A percentile compares a stretch with the other conserved stretches of the same genome.
phyloP scores from a whole-genome alignment of 2,888 invertebrate species.

The Melinaea menophilus region DNA sequence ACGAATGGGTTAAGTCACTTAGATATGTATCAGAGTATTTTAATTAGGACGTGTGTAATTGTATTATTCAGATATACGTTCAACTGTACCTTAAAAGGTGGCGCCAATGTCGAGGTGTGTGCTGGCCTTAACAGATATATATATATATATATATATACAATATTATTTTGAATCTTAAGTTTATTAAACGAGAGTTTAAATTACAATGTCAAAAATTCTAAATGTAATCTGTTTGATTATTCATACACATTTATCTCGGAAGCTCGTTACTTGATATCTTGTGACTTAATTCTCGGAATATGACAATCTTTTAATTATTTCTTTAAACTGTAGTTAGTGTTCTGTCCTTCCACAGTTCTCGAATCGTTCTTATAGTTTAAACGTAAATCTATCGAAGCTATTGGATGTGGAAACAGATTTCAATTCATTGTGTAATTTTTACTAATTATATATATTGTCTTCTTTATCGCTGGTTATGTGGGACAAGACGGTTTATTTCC shows the following conservation, averaged over 20 bases:
- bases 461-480: constrained; percentile 57
- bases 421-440: no score
- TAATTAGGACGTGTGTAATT: constrained; percentile 51
- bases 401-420: no score
- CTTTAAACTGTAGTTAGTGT: no score
- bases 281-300: constrained; percentile 19
- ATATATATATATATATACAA: no score
- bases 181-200: neutral
- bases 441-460: constrained; percentile 33
- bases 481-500: constrained; percentile 62
- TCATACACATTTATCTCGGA: constrained; percentile 41
- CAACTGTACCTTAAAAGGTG: constrained; percentile 49
- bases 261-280: constrained; percentile 27
- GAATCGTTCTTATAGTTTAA: no score
- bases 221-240: constrained; percentile 39
- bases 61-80: constrained; percentile 52
- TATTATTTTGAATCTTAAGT: constrained; percentile 26
- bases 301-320: constrained; percentile 10
- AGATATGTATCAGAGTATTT: constrained; percentile 44
- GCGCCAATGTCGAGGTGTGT: constrained; percentile 53
- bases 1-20: neutral
- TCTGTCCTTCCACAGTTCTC: no score
- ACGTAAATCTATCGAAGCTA: no score
- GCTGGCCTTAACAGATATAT: constrained; percentile 27
- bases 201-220: constrained; percentile 2